Evolutionary conservation across 37 sponge, comb jelly and placozoan genomes (phyloP), one percentile per base, ranked within the genome.

Genomic region (Spongia lamella): DNA sequence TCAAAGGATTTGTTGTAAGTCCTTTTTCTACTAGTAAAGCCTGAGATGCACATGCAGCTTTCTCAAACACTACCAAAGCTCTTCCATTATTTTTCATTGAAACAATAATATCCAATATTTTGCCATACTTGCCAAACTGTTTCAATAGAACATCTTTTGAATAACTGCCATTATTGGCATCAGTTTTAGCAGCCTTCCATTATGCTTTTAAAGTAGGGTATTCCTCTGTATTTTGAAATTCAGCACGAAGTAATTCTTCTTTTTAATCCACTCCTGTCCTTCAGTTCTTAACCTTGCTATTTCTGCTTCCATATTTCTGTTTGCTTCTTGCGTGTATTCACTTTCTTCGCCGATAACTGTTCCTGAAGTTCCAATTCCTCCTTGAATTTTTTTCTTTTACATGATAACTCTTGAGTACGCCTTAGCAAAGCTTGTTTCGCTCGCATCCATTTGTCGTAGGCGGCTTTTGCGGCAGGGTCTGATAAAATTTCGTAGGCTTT

Each of bases 301-400:
- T 86, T 90, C 78, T 38, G 90, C 94, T 52, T 78, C 81, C 58
- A 49, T 61, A 61, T 89, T 90, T 33, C 52, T 75, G 25, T 34
- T 50, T 6, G 58, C 47, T 47, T 34, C 37, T 33, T 37, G 63
- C 25, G 7, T 14, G 14, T 76, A 52, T 50, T 86, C 60, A 6
- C 71, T 59, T 71, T 93, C 90, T 67, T 73, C 78, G 31, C 61
- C 72, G 89, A 87, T 72, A 93, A 40, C 6, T 74, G 86, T 89
- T 52, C 59, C 54, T 21, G 25, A 49, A 77, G 0, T 62, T 14
- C 63, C 71, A 47, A 27, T 84, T 86, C 64, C 51, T 93, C 87
- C 60, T 89, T 93, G n/a, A 93, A 65, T 47, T 89, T 93, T 34
- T 71, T 78, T 72, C 94, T 66, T 81, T 86, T 93, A 27, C 73